A percentile compares a stretch with the other conserved stretches of the same genome.
These are phyloP conservation scores for Tachypleus tridentatus DNA, from an alignment of 1,140 invertebrate genomes.

Conservation along the genomic window DNA sequence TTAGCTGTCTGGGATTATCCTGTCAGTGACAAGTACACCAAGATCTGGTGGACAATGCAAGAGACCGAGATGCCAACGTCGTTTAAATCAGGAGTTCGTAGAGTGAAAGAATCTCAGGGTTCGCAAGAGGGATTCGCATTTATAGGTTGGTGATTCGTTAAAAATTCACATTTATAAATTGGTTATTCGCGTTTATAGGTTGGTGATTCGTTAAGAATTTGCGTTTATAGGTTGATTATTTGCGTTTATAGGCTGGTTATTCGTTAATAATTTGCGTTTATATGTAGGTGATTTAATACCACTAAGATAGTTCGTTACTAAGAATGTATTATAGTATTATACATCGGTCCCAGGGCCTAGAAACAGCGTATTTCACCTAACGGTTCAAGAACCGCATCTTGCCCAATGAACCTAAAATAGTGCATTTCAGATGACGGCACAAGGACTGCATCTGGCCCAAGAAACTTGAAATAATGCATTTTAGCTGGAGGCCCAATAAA, in stretches of 20 bases:
- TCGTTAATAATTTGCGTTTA: neutral
- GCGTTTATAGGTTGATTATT: neutral
- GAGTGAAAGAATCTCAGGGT: conserved; percentile 42
- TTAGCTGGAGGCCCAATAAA: no score
- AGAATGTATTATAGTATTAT: neutral
- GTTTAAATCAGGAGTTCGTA: conserved; percentile 59
- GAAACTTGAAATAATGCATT: no score
- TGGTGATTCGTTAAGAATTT: neutral
- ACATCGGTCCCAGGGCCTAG: no score
- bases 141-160: conserved; percentile 44
- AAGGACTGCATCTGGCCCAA: no score
- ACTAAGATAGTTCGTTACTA: no score
- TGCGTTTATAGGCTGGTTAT: neutral
- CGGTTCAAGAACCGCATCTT: no score
- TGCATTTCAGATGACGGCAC: no score
- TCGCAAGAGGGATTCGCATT: conserved; percentile 80
- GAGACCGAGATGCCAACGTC: conserved; percentile 65
- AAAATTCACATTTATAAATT: neutral
- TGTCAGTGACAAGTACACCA: conserved; percentile 94
- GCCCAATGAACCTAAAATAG: no score
- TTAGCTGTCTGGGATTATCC: conserved; percentile 98
- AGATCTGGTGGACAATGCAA: conserved; percentile 96
- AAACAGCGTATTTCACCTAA: no score
- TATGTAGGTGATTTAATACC: neutral
- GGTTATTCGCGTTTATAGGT: neutral